Percentiles rank a stretch among this genome's conserved stretches.
Evolutionary conservation across 1,140 invertebrate genomes (phyloP).

Genomic region (Lordiphosa mommai): DNA sequence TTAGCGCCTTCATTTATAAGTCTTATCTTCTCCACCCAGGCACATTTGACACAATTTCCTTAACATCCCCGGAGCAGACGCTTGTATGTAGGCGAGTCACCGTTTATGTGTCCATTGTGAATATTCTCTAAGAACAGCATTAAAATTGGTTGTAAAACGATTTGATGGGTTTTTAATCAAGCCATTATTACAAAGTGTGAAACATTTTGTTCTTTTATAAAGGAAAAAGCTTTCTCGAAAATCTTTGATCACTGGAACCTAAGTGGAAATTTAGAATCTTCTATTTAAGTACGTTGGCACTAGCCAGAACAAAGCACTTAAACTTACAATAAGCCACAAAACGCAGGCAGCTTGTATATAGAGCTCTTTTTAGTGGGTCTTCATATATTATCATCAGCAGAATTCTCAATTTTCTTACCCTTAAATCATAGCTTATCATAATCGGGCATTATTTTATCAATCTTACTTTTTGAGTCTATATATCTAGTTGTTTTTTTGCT

Average conservation of each 20-base stretch:
- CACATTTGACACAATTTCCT: slow-evolving; percentile 25
- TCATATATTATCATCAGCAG: too few species aligned
- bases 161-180: slow-evolving; percentile 59
- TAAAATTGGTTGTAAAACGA: slow-evolving; percentile 25
- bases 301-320: too few species aligned
- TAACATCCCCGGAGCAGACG: slow-evolving; percentile 4
- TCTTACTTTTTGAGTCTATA: too few species aligned
- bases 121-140: slow-evolving; percentile 4
- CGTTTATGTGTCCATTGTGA: slow-evolving; percentile 22
- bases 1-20: slow-evolving; percentile 62
- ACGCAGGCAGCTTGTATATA: too few species aligned
- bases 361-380: too few species aligned
- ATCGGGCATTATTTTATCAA: too few species aligned
- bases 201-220: slow-evolving; percentile 53
- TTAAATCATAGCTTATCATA: too few species aligned
- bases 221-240: not conserved
- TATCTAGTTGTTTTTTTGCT: too few species aligned
- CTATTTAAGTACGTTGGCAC: too few species aligned
- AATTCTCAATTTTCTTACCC: not conserved
- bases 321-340: too few species aligned
- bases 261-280: too few species aligned
- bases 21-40: slow-evolving; percentile 19
- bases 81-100: slow-evolving; percentile 38
- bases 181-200: slow-evolving; percentile 51
- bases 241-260: too few species aligned